Conservation (phyloP, 2,888 invertebrate species). For the Lucinisca nassula region DNA sequence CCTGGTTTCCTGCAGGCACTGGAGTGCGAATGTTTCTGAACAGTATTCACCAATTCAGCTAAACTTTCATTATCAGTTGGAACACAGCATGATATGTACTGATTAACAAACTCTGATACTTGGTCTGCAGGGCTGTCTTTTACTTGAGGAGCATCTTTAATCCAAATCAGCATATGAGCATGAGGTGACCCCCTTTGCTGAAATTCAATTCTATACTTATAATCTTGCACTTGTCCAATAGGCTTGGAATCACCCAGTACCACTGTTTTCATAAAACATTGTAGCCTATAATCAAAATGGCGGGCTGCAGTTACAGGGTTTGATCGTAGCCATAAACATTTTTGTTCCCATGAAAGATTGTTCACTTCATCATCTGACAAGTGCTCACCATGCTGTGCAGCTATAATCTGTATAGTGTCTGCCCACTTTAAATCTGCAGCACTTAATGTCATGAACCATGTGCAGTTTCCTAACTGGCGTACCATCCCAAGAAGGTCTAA, state of each 20-base stretch:
- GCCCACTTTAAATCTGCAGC: conserved; percentile 71
- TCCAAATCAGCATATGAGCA: conserved; percentile 70
- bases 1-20: conserved; percentile 55
- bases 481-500: conserved; percentile 72
- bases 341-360: conserved; percentile 34
- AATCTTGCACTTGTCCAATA: conserved; percentile 65
- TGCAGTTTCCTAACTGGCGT: conserved; percentile 70
- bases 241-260: conserved; percentile 37
- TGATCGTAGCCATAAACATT: conserved; percentile 20
- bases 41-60: conserved; percentile 21
- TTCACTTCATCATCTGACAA: conserved; percentile 17
- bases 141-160: conserved; percentile 61
- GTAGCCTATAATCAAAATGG: conserved; percentile 64
- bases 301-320: conserved; percentile 69
- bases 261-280: not conserved
- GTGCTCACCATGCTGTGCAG: conserved; percentile 32
- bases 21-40: conserved; percentile 62
- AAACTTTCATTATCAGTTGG: conserved; percentile 49
- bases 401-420: conserved; percentile 63
- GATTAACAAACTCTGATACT: conserved; percentile 49
- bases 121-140: conserved; percentile 49
- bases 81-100: conserved; percentile 43
- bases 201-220: conserved; percentile 71
- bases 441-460: conserved; percentile 70
- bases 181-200: conserved; percentile 74